phyloP scores from a whole-genome alignment of 2,797 vertebrate species.

The Sebastes kiyomatsui region DNA sequence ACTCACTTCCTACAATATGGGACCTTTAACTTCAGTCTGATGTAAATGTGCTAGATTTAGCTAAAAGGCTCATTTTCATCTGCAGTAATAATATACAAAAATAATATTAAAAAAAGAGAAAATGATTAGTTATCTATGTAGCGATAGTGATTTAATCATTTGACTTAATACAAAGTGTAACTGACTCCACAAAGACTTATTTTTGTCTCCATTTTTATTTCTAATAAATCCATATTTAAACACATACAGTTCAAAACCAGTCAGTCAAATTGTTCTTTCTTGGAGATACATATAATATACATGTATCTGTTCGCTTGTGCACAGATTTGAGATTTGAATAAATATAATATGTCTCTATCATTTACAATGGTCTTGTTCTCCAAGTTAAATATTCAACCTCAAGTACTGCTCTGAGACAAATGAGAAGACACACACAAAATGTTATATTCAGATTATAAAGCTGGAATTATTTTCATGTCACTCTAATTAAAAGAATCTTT shows the following conservation, averaged over 20 bases:
- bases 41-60: background rate
- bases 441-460: background rate
- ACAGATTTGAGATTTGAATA: slow-evolving; percentile 41
- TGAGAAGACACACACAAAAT: background rate
- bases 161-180: background rate
- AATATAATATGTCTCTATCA: slow-evolving; percentile 52
- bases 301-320: background rate
- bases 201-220: slow-evolving; percentile 9
- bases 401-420: background rate
- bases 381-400: slow-evolving; percentile 21
- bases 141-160: too few species aligned
- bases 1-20: too few species aligned
- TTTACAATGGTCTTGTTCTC: slow-evolving; percentile 8
- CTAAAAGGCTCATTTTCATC: background rate
- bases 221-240: slow-evolving; percentile 23
- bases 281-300: background rate
- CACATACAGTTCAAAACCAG: background rate
- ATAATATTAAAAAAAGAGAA: background rate
- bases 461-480: background rate
- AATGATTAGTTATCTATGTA: background rate
- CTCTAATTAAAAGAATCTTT: slow-evolving; percentile 7
- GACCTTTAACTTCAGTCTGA: background rate
- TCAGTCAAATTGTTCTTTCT: background rate
- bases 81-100: background rate
- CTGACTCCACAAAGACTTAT: background rate